Evolutionary conservation across 2,797 vertebrate genomes (phyloP), one percentile per base, ranked within the genome.

Genomic region (Melanogrammus aeglefinus): DNA sequence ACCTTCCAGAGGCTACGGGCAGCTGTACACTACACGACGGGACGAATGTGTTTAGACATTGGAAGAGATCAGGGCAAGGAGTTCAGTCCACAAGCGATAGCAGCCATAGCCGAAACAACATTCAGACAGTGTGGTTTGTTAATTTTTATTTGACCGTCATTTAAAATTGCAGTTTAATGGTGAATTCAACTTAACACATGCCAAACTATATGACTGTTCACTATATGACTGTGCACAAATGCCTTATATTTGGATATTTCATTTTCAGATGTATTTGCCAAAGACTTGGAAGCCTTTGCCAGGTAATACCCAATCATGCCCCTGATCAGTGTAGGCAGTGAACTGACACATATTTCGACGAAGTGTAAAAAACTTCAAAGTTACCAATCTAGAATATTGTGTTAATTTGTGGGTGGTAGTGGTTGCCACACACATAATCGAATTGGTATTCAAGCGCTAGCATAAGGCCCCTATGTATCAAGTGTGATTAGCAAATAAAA

Each of bases 221-320:
- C n/a, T n/a, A n/a, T n/a, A n/a, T n/a, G n/a, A n/a, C n/a, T 6
- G 72, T 73, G 35, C 27, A 24, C 16, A 44, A 16, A 69, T 21
- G 70, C 13, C 29, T 72, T 35, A 35, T 31, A 35, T 31, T 18
- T 33, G 4, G 39, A 27, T 74, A 38, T 74, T 41, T 24, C 73
- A n/a, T 74, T 41, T 27, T 94, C 91, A 99, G 97, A 99, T 88
- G 88, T 82, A 78, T 99, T 99, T 93, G 96, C 96, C 3, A 96
- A 90, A 87, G 97, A 99, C 88, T 92, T 98, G 75, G 97, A 99
- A 86, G 94, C 96, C 75, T 99, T 99, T 92, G 94, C 98, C 72
- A 97, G 96, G 97, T 99, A 91, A 84, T 74, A 3, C 70, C 10
- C 21, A 2, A 29, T 76, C 72, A 44, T 66, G 29, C 14, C 44